phyloP scores from a whole-genome alignment of 2,888 invertebrate species.

The Standfussiana lucernea region DNA sequence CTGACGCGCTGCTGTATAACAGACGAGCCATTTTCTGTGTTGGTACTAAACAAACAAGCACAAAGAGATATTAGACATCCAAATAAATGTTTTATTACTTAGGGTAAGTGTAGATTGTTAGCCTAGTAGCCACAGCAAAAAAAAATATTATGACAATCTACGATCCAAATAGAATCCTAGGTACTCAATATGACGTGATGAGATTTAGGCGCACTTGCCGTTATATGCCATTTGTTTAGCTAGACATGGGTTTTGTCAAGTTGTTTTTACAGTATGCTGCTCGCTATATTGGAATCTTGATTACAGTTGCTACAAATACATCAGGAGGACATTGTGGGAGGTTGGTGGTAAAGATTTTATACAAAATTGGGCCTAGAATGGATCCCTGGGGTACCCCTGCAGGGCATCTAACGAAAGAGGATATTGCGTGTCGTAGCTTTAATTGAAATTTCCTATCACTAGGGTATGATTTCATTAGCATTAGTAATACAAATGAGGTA shows the following conservation, averaged over 20 bases:
- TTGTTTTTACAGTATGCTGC: neutral
- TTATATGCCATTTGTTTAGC: neutral
- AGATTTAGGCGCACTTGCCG: neutral
- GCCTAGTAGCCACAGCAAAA: too few relatives aligned
- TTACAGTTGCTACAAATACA: neutral
- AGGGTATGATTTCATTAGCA: neutral
- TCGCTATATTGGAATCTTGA: neutral
- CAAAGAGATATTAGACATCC: neutral
- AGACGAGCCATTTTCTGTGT: slow-evolving; percentile 98
- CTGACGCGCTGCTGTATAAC: slow-evolving; percentile 97
- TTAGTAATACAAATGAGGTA: neutral
- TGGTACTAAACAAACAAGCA: slow-evolving; percentile 92
- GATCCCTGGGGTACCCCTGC: neutral
- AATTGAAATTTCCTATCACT: neutral
- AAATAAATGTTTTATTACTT: neutral
- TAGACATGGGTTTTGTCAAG: neutral
- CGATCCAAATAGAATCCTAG: neutral
- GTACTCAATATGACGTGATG: neutral
- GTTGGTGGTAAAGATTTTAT: neutral
- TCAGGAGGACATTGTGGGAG: neutral
- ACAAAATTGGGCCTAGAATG: neutral
- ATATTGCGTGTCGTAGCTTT: neutral
- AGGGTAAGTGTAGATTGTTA: neutral
- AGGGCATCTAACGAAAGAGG: neutral
- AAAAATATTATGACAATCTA: too few relatives aligned